phyloP scores from a whole-genome alignment of 2,797 vertebrate species.

The Diplodus puntazzo region DNA sequence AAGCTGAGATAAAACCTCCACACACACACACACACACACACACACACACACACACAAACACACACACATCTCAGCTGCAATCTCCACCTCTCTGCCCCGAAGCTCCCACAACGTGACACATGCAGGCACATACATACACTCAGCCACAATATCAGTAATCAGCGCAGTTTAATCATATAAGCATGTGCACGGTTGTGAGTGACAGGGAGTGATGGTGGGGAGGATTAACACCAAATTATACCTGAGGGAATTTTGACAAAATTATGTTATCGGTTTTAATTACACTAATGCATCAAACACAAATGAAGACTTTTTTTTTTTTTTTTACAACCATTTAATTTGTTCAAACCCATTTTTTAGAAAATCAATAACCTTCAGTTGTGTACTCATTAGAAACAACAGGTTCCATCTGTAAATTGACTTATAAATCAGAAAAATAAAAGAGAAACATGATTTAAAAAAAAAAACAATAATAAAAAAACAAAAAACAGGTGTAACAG shows the following conservation, averaged over 20 bases:
- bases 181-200: constrained; percentile 52
- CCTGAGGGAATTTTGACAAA: constrained; percentile 80
- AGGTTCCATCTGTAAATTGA: constrained; percentile 55
- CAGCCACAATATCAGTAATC: constrained; percentile 47
- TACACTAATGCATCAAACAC: constrained; percentile 81
- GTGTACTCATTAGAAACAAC: constrained; percentile 48
- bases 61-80: constrained; percentile 2
- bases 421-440: constrained; percentile 49
- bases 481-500: constrained; percentile 45
- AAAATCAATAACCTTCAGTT: constrained; percentile 60
- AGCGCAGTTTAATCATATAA: constrained; percentile 67
- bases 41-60: neutral
- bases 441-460: constrained; percentile 28
- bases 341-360: constrained; percentile 69
- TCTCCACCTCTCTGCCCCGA: constrained; percentile 21
- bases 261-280: constrained; percentile 82
- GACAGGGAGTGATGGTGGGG: constrained; percentile 37
- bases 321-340: constrained; percentile 79
- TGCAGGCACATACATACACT: constrained; percentile 25
- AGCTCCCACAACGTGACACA: constrained; percentile 49
- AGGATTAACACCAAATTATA: constrained; percentile 80
- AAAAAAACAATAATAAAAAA: too few relatives aligned
- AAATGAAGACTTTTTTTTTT: constrained; percentile 57
- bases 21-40: neutral
- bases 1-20: constrained; percentile 38